Evolutionary conservation across 1,140 invertebrate genomes (phyloP), one percentile per base, ranked within the genome.

Genomic region (Drosophila varians): DNA sequence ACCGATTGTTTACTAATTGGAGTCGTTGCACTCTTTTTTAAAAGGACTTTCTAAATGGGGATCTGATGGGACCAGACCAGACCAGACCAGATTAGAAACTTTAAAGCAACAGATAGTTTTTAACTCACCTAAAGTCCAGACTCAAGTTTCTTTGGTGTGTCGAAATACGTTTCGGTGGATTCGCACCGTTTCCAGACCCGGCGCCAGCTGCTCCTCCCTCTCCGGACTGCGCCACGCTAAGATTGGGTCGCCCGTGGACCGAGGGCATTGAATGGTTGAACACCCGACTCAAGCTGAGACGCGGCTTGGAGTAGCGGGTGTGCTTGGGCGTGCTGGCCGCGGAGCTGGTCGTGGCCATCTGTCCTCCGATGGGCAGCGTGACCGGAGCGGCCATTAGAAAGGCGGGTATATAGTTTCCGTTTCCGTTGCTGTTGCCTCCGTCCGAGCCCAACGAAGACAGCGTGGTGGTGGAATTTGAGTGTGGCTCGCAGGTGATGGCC

Each of bases 141-240:
- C 95, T 96, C 69, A 95, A 93, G 91, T 96, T 96, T 79, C 95
- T 93, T 91, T 96, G 95, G 92, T 96, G 95, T 69, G 94, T 95
- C 72, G 94, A 94, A 78, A 95, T 92, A 82, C 94, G 92, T 77
- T 94, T 93, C 46, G 92, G 93, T 62, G 92, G 92, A 66, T 92
- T 84, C 69, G 12, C 26, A 92, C 57, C 62, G n/a, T 19, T 43
- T 9, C 51, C 53, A 12, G 52, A 36, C 12, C 36, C 36, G 2
- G 2, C 28, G 6, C 28, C 28, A 4, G 43, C 92, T 7, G 46
- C 56, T 5, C 7, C 43, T 1, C 36, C 40, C 7, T 28, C 55
- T 16, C 14, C 92, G 19, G 71, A 7, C 52, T 62, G 61, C 16
- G 71, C 62, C 26, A 89, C 51, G 55, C 79, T 90, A 5, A 90